Evolutionary conservation across 2,113 vertebrate genomes (phyloP).

Genomic region (Pungitius pungitius): DNA sequence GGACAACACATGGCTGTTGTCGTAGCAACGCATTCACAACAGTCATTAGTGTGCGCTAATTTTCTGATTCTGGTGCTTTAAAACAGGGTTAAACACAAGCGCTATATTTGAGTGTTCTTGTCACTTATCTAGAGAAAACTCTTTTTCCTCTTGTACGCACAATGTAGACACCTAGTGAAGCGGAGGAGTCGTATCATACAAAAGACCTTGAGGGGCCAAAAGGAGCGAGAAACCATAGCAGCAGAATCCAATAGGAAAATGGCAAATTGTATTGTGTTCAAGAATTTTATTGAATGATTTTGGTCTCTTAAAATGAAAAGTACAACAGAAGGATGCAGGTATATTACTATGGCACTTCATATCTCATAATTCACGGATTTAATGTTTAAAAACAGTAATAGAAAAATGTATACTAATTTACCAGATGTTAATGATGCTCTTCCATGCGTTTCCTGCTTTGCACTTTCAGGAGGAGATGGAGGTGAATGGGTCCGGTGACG

Average conservation of each 20-base stretch:
- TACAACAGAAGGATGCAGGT: neutral
- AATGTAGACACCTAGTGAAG: too few species aligned
- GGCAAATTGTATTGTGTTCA: neutral
- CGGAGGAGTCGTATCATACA: neutral
- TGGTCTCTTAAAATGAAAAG: neutral
- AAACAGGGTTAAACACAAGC: too few species aligned
- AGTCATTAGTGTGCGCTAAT: neutral
- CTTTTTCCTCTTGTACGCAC: too few species aligned
- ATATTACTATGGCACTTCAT: neutral
- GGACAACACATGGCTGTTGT: neutral
- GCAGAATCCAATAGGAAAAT: neutral
- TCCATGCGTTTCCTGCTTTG: neutral
- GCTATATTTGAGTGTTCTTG: neutral
- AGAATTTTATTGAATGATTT: neutral
- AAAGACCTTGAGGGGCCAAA: neutral
- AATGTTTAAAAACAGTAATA: neutral
- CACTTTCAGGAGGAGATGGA: conserved; percentile 85
- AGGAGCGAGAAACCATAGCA: neutral
- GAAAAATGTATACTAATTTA: neutral
- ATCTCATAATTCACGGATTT: neutral
- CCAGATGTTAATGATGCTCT: neutral
- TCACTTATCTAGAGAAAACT: too few species aligned
- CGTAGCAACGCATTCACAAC: neutral
- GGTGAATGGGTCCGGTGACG: conserved; percentile 71
- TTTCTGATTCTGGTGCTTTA: neutral